Base-by-base conservation (phyloP, 2,888 invertebrate genomes). In the Caenorhabditis sp. region DNA sequence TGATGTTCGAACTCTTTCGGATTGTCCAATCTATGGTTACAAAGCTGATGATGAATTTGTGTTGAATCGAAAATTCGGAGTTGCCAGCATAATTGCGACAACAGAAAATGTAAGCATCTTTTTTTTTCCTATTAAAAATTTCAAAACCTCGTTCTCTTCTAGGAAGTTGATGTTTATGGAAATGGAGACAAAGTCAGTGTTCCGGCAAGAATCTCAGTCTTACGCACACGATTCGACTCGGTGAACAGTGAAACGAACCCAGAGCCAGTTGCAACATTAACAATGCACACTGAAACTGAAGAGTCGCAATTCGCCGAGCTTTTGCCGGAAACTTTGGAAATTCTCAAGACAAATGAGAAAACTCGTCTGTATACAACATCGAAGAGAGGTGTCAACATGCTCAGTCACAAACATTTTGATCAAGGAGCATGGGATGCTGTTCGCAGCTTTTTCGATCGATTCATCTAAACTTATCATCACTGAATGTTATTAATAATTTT, bases 11-110 rank as follows among this genome's bases (percentile, higher is more conserved):
- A 66, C 77, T 23, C 60, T 79, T 62, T 63, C 65, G 24, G 69
- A 69, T 55, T 79, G 79, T 62, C 76, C 72, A 6, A 68, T 77
- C 50, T 62, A 27, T 62, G 79, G 66, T 26, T 70, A 64, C 31
- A 69, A 71, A 17, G 64, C 69, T 50, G 74, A 63, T 26, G 76
- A 73, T 19, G 77, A 76, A 26, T 68, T 66, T 54, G 53, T 66
- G n/a, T 66, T 76, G 65, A 62, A 61, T 49, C 60, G 79, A 21
- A 66, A 61, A n/a, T 79, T 77, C 53, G 79, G 79, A 27, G 58
- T 72, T 57, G 67, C 63, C 2, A 51, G 58, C 53, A 62, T 79
- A 50, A 62, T 70, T 57, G 77, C 79, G 0, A 77, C 79, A 3
- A 77, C 73, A 19, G 69, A 75, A 43, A 59, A 61, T 17, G 74